Evolutionary conservation across 2,797 vertebrate genomes (phyloP).

Genomic region (Natrix natrix): DNA sequence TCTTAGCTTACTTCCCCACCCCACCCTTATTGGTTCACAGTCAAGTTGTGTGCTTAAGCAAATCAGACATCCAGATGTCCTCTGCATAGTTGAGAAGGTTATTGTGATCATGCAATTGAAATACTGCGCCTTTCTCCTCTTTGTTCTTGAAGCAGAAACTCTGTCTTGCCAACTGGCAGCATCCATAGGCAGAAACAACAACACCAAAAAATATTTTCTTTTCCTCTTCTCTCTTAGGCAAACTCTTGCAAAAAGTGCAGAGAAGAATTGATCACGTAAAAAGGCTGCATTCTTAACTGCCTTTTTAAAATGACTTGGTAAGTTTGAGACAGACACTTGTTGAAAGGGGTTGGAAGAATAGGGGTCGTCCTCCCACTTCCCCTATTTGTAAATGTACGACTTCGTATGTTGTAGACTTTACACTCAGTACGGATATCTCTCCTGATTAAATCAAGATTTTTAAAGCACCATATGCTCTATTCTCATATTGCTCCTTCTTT

Average conservation of each 20-base stretch:
- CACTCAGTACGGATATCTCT: not conserved
- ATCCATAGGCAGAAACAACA: not conserved
- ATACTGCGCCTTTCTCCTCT: conserved; percentile 4
- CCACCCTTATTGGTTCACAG: not conserved
- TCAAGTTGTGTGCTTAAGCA: not conserved
- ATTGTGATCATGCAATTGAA: conserved; percentile 4
- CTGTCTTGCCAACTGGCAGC: conserved; percentile 19
- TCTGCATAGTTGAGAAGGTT: conserved; percentile 12
- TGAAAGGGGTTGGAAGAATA: not conserved
- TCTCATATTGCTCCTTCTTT: too few relatives aligned
- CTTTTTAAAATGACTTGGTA: not conserved
- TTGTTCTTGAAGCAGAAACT: conserved; percentile 7
- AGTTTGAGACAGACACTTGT: not conserved
- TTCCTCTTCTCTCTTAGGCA: not conserved
- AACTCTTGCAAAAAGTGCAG: not conserved
- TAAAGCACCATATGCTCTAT: not conserved
- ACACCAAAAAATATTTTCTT: not conserved
- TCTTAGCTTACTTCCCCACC: not conserved
- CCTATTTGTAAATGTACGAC: not conserved
- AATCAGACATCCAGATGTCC: conserved; percentile 18
- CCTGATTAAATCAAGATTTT: not conserved
- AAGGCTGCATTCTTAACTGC: not conserved
- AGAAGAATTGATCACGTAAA: not conserved
- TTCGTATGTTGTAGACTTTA: not conserved
- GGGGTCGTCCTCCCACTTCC: not conserved